Base-by-base conservation (phyloP, 2,888 invertebrate genomes). In the Balanococcus diminutus region DNA sequence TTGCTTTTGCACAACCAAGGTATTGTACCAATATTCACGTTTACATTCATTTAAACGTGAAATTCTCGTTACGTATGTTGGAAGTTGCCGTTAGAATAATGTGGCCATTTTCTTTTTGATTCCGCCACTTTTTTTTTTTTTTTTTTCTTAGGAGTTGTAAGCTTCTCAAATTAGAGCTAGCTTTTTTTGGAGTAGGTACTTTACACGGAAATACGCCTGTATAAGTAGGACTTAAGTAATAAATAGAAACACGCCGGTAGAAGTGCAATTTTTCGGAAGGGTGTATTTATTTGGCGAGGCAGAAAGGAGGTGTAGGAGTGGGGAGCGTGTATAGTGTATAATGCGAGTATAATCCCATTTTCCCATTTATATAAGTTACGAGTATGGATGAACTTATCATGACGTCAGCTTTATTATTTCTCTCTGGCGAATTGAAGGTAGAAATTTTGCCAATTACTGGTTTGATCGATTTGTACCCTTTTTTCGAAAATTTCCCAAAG, bases 1-100 rank as follows among this genome's bases (percentile, higher is more conserved):
- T 95, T 96, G 96, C 94, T 96, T 96, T 95, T 96, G 96, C 94
- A 96, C 95, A 92, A 94, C 95, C 91, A 96, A 96, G 96, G 96
- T 96, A 95, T 91, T 85, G 85, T 85, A 84, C 75, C 42, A 36
- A 28, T 75, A 39, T 82, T 84, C 84, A 25, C 67, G 61, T 32
- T 51, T 84, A n/a, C 6, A 51, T 9, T 46, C 16, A n/a, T n/a
- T 14, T 22, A 31, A 25, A 32, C 22, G 51, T 56, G 51, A 28
- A 61, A 82, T 42, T 32, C 31, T 56, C n/a, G 82, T 51, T 82
- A 56, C 56, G 56, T 67, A 67, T 67, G 28, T 67, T 67, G 67
- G 56, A 56, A 46, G 46, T 16, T 46, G 56, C 56, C 56, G 56
- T n/a, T n/a, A n/a, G n/a, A n/a, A n/a, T 56, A 56, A 22, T 56